These are phyloP conservation scores for Malurus elegans DNA, from an alignment of 2,113 vertebrate species.

Conservation along the genomic window DNA sequence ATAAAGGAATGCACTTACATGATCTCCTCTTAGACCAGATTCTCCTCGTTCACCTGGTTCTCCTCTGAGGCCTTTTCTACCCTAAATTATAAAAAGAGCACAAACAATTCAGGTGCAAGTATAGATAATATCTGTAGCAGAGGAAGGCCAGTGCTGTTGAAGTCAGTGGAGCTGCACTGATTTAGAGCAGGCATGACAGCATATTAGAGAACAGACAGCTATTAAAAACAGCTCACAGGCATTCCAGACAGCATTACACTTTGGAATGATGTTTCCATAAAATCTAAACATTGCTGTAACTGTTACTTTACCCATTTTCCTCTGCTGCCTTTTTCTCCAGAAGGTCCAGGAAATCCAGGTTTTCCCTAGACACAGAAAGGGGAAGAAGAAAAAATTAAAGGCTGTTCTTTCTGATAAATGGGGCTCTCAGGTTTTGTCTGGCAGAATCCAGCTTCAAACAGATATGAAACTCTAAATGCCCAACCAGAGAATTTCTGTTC, in stretches of 20 bases:
- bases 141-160: not conserved
- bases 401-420: not conserved
- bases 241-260: not conserved
- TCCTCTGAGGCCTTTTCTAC: conserved; percentile 77
- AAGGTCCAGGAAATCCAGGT: conserved; percentile 66
- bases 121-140: not conserved
- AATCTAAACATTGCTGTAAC: not conserved
- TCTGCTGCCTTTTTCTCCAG: conserved; percentile 72
- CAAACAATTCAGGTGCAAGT: not conserved
- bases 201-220: not conserved
- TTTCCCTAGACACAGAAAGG: conserved; percentile 69
- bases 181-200: not conserved
- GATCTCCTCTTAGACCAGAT: conserved; percentile 82
- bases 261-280: not conserved
- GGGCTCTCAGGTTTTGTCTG: not conserved
- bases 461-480: not conserved
- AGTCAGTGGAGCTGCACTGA: not conserved
- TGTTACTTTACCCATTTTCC: conserved; percentile 73
- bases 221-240: not conserved
- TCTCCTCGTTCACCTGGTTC: conserved; percentile 72
- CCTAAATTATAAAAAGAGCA: conserved; percentile 67
- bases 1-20: conserved; percentile 68
- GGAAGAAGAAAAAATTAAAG: not conserved
- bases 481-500: not conserved
- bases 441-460: not conserved